Evolutionary conservation across 2,888 invertebrate genomes (phyloP), one percentile per base, ranked within the genome.

Genomic region (Actias luna): DNA sequence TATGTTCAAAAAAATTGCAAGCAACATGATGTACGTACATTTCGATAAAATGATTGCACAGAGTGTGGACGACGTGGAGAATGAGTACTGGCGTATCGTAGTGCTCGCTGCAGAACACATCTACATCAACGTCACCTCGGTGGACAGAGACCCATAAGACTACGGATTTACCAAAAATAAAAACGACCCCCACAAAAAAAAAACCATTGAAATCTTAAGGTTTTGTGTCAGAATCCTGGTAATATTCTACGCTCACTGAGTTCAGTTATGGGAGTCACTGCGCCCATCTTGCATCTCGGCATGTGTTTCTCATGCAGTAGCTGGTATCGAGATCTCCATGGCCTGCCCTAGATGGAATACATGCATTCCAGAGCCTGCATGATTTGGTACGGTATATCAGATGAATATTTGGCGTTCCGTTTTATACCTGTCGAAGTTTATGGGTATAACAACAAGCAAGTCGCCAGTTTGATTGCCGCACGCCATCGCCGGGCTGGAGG

Each of bases 261-360:
- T 5, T 95, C 96, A 0, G 94, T 97, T 4, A 95, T 97, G 94
- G 97, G 97, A 59, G 96, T 98, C 2, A 98, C 98, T 0, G 96
- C 97, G 29, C 98, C 99, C 8, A 97, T 98, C 0, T 90, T 99
- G 0, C 98, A 98, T 80, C 95, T 98, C 0, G 97, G 97, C 1
- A 99, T 99, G 98, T 84, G 98, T 5, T 98, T 97, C 81, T 96
- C 97, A 46, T 97, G 98, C 1, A 97, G 97, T 76, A 99, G 98
- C 83, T 98, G 98, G 98, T 98, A 98, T 80, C 94, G 97, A 12
- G 98, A 99, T 87, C 98, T 98, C 0, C 99, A 99, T 75, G 96
- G 96, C 12, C 87, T 99, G 10, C 97, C 98, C 0, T 98, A 98
- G 97, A 95, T 98, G 57, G 98, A 98, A 81, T 99, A 97, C 83